Base-by-base conservation (phyloP, 2,888 invertebrate genomes). In the Pharmacophagus antenor region DNA sequence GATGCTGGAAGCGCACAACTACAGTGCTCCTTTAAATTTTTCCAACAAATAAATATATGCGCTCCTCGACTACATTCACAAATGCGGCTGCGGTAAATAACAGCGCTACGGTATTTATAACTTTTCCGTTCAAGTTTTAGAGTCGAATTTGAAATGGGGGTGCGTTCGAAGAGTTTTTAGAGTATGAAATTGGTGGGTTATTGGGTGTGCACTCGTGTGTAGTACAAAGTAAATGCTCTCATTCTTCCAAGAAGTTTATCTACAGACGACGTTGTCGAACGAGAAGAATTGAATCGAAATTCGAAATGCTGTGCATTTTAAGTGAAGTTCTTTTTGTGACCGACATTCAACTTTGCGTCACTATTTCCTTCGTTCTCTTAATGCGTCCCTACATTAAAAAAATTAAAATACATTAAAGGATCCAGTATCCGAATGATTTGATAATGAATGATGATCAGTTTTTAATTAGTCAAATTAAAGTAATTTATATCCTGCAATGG, bases 1-100 rank as follows among this genome's bases (percentile, higher is more conserved):
- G 56, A 47, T 23, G 37, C 41, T 56, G 60, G 56, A 56, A 60
- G 51, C 55, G 54, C 27, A 55, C 44, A 21, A 8, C 49, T 48
- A 41, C 31, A 23, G 23, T 15, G 48, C 44, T 55, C 44, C 55
- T 60, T 56, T 60, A 56, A 60, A 60, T 60, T 58, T 58, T 51
- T 46, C 27, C 60, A 50, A 56, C 60, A 60, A 60, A 60, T 60
- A 60, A 60, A 60, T 60, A 52, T 56, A 60, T 51, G 60, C 46
- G 37, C 51, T 27, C 23, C 44, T 51, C 27, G 37, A 46, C 52
- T 46, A 51, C 50, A 31, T 41, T 55, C 50, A 37, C 46, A 18
- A 50, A 60, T 46, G 59, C 54, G 27, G 31, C 50, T 50, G 55
- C 50, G 50, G 51, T 42, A 50, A 47, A 46, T 44, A 27, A 17